phyloP scores from a whole-genome alignment of 1,140 invertebrate genomes.

The Coenobita brevimanus region DNA sequence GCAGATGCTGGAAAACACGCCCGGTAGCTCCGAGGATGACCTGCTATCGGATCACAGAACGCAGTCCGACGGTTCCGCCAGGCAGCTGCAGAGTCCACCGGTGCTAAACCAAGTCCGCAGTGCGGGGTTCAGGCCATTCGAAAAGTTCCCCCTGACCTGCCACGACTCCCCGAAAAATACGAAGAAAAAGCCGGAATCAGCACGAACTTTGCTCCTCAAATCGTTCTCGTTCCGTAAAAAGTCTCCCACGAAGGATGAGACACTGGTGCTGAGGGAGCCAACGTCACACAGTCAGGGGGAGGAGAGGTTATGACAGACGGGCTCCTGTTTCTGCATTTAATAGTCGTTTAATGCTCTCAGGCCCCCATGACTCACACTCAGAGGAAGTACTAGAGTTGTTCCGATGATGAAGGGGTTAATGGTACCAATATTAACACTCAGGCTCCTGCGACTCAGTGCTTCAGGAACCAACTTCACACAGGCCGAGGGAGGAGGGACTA shows the following conservation, averaged over 20 bases:
- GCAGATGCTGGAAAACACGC: conserved; percentile 44
- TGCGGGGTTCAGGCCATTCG: conserved; percentile 19
- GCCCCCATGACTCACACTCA: too few species aligned
- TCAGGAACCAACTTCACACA: too few species aligned
- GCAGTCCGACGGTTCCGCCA: conserved; percentile 16
- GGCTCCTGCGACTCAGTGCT: too few species aligned
- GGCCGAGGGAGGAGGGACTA: too few species aligned
- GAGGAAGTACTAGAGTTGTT: too few species aligned
- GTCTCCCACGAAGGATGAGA: conserved; percentile 50
- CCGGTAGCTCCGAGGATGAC: conserved; percentile 49
- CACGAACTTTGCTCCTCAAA: conserved; percentile 54
- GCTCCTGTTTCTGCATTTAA: conserved; percentile 49
- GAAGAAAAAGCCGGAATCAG: conserved; percentile 49
- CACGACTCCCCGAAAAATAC: conserved; percentile 34
- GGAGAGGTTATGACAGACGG: conserved; percentile 52
- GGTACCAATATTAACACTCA: too few species aligned
- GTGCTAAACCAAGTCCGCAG: conserved; percentile 38
- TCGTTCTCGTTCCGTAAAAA: conserved; percentile 55
- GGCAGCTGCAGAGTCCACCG: conserved; percentile 30
- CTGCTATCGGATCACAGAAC: conserved; percentile 38
- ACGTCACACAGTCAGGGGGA: conserved; percentile 28
- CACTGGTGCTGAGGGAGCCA: conserved; percentile 24
- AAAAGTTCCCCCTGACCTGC: conserved; percentile 26
- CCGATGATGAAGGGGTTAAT: too few species aligned
- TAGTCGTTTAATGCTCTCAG: too few species aligned